Conservation (phyloP, 1,140 invertebrate species). For the Battus philenor region DNA sequence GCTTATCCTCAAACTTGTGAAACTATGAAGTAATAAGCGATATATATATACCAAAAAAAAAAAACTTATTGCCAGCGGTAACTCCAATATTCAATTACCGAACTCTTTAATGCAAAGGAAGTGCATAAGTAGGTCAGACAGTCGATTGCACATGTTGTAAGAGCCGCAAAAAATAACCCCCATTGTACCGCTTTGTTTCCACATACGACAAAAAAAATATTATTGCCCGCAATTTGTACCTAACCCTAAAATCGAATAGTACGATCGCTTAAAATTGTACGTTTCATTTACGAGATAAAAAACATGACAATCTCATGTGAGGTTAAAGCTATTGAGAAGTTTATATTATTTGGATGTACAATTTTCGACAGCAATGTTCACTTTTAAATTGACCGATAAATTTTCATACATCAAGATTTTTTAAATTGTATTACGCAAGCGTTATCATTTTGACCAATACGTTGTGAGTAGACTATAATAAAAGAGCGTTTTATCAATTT, state of each 20-base stretch:
- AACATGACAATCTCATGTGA: too few species aligned
- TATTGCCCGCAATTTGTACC: slow-evolving; percentile 72
- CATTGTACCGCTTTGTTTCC: slow-evolving; percentile 60
- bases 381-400: too few species aligned
- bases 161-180: slow-evolving; percentile 67
- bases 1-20: too few species aligned
- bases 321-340: too few species aligned
- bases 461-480: slow-evolving; percentile 28
- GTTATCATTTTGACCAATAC: slow-evolving; percentile 26
- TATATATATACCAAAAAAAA: too few species aligned
- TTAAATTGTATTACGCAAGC: too few species aligned
- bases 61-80: too few species aligned
- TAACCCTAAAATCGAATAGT: slow-evolving; percentile 34
- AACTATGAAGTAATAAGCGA: too few species aligned
- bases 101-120: slow-evolving; percentile 71
- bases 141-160: slow-evolving; percentile 71
- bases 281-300: too few species aligned
- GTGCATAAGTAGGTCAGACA: slow-evolving; percentile 72
- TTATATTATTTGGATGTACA: too few species aligned
- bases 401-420: too few species aligned
- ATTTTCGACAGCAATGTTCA: too few species aligned
- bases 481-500: slow-evolving; percentile 51
- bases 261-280: slow-evolving; percentile 30
- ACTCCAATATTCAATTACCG: slow-evolving; percentile 54
- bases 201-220: slow-evolving; percentile 59